Percentiles rank a stretch among this genome's conserved stretches.
Evolutionary conservation across 2,888 invertebrate genomes (phyloP).

Genomic region (Lycophotia porphyrea): DNA sequence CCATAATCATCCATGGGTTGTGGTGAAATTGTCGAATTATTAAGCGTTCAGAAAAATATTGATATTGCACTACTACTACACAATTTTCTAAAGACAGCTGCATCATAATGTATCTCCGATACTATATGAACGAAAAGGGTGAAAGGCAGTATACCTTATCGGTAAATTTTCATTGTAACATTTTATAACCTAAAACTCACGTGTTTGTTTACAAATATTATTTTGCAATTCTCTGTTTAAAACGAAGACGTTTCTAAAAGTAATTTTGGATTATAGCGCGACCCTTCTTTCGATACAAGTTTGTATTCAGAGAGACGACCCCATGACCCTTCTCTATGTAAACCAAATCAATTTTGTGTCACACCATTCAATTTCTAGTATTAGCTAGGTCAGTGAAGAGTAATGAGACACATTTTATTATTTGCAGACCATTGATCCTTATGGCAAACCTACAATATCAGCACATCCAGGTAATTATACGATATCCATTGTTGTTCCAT

Average conservation of each 20-base stretch:
- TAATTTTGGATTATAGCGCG: background rate
- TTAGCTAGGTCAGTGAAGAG: background rate
- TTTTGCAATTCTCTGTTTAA: background rate
- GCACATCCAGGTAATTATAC: constrained; percentile 94
- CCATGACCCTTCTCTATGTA: background rate
- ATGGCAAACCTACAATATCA: constrained; percentile 95
- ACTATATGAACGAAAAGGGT: constrained; percentile 93
- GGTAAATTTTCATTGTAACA: constrained; percentile 86
- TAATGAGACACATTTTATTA: constrained; percentile 12
- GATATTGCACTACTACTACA: no score
- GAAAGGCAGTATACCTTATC: constrained; percentile 96
- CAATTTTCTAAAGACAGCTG: background rate
- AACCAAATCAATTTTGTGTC: background rate
- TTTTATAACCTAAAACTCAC: constrained; percentile 68
- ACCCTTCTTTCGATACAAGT: background rate
- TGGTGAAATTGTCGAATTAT: background rate
- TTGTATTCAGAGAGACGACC: background rate
- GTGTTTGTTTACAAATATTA: constrained; percentile 59
- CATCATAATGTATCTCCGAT: constrained; percentile 86
- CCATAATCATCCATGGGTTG: background rate
- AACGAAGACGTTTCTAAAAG: background rate
- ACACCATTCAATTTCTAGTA: background rate
- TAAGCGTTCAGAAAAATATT: background rate
- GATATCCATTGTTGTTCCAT: background rate
- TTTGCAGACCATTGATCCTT: constrained; percentile 94